phyloP scores from a whole-genome alignment of 1,140 invertebrate genomes.

The Psix sp. region DNA sequence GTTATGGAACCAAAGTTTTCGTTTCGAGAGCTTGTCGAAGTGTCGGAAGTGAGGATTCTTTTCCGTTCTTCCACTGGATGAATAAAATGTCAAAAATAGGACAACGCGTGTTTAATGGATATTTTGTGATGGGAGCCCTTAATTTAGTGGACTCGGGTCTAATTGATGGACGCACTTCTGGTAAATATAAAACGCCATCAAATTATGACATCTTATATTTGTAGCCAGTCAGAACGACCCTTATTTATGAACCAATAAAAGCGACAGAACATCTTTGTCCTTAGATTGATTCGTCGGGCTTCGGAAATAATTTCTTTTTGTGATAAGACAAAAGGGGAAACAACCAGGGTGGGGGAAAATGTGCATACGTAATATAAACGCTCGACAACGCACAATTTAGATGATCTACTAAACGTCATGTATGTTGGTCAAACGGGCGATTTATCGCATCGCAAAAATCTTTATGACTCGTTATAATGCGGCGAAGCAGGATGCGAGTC shows the following conservation, averaged over 20 bases:
- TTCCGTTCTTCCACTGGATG: conserved; percentile 4
- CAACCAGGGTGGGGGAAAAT: conserved; percentile 39
- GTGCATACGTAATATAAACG: conserved; percentile 51
- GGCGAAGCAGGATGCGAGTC: conserved; percentile 52
- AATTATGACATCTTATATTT: conserved; percentile 34
- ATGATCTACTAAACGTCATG: conserved; percentile 67
- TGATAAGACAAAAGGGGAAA: conserved; percentile 37
- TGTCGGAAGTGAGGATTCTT: conserved; percentile 41
- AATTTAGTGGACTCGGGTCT: conserved; percentile 38
- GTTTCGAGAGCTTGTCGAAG: conserved; percentile 36
- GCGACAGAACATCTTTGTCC: no score
- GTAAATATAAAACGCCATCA: conserved; percentile 19
- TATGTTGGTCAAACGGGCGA: conserved; percentile 64
- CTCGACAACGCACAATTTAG: conserved; percentile 64
- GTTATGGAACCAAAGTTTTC: conserved; percentile 52
- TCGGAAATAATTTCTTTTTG: conserved; percentile 33
- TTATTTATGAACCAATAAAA: conserved; percentile 20
- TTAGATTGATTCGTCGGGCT: no score
- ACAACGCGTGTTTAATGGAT: conserved; percentile 22
- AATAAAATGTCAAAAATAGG: conserved; percentile 34
- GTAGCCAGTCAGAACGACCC: not conserved
- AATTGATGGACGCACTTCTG: conserved; percentile 24
- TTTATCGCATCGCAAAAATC: conserved; percentile 67
- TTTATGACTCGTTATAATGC: conserved; percentile 65
- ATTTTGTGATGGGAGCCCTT: conserved; percentile 16